Evolutionary conservation across 2,888 invertebrate species (phyloP), one percentile per base, ranked within the genome.

Genomic region (Tipula helvola): DNA sequence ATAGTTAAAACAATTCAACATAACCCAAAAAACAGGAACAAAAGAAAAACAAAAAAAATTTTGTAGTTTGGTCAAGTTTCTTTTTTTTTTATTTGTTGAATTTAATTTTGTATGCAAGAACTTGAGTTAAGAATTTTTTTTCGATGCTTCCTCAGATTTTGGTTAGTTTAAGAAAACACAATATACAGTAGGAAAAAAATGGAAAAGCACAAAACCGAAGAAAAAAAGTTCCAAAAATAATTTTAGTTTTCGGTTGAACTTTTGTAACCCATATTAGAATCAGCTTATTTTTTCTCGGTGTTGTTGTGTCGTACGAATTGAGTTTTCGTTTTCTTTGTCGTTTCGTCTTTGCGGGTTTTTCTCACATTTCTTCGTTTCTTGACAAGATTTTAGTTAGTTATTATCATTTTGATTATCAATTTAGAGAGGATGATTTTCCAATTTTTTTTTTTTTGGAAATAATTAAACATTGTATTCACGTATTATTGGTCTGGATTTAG

Each of bases 371-470:
- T 13, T 12, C 28, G 28, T 28, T 28, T 28, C 28, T 28, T 71
- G 28, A 71, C 71, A 71, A 71, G 71, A 28, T 71, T 71, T 71
- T 28, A 12, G 71, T 71, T 71, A 71, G 71, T 71, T 71, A 71
- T 71, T 71, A 71, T 71, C 71, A 71, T 71, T 71, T 71, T 71
- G 71, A 71, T 71, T 71, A 71, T 71, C 71, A 71, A 71, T 71
- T 71, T 71, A 28, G 28, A 2, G 28, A 28, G 71, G 71, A 71
- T 71, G 71, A 28, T 71, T 71, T 71, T 28, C 28, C 71, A 71
- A n/a, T 52, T 52, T 52, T 52, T 52, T 71, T 57, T 57, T 10
- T 18, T 7, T 18, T 52, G 28, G 4, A 71, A 71, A 71, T 71
- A 71, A 71, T 71, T 71, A 71, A 28, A 71, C 28, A 71, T 71